Percentiles rank a stretch among this genome's conserved stretches.
phyloP scores from a whole-genome alignment of 2,797 vertebrate genomes.

The Oreochromis grahami region DNA sequence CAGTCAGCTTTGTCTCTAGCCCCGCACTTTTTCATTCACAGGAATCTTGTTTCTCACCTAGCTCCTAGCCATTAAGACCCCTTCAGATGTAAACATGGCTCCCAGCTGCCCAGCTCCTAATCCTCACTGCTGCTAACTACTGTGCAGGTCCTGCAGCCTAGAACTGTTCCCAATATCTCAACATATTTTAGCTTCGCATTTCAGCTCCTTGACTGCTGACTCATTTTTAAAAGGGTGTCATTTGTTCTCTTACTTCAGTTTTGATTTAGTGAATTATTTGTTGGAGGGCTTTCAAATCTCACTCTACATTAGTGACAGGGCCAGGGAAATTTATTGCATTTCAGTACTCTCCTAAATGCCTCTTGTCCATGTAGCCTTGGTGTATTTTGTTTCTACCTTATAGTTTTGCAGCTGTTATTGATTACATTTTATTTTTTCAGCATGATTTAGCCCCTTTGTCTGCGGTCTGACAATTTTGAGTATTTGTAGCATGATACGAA shows the following conservation, averaged over 20 bases:
- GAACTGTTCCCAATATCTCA: neutral
- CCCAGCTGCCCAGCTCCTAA: neutral
- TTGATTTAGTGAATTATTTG: neutral
- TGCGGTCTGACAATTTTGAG: neutral
- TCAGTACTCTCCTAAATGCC: neutral
- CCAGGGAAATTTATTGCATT: neutral
- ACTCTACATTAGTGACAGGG: neutral
- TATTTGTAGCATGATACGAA: neutral
- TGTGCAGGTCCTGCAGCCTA: neutral
- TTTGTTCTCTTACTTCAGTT: neutral
- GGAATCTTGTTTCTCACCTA: neutral
- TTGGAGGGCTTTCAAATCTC: neutral
- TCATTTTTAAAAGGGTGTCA: neutral
- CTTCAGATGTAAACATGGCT: neutral
- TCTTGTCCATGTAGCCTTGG: neutral
- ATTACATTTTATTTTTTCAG: neutral
- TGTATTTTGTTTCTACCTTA: neutral
- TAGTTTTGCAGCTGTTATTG: neutral
- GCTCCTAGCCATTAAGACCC: neutral
- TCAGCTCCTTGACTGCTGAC: neutral
- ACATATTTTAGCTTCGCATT: neutral
- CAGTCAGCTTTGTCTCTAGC: neutral
- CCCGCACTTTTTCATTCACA: neutral
- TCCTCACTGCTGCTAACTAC: neutral
- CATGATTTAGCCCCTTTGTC: neutral